Evolutionary conservation across 2,113 vertebrate species (phyloP), one percentile per base, ranked within the genome.

Genomic region (Chascanopsetta lugubris): DNA sequence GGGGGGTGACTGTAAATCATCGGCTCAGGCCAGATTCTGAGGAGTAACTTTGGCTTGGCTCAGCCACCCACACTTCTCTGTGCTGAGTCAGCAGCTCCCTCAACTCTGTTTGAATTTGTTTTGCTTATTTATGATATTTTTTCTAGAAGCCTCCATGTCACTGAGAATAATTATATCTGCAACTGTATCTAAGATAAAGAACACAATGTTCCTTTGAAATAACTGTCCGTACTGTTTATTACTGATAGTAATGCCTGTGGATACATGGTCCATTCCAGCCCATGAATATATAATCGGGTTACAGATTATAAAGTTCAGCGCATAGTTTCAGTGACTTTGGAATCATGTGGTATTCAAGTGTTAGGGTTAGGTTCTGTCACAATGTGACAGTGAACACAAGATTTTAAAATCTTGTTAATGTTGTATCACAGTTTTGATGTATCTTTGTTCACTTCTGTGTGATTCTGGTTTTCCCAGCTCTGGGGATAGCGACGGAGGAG

Each of bases 401-500:
- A n/a, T n/a, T n/a, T n/a, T n/a, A n/a, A n/a, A n/a, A n/a, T n/a
- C n/a, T n/a, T n/a, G n/a, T n/a, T n/a, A 15, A 22, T 47, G 11
- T 4, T 47, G 45, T n/a, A n/a, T n/a, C n/a, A n/a, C n/a, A 38
- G 5, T 38, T 15, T 5, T 15, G 34, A 38, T 26, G 25, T n/a
- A 1, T 26, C 55, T 21, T 22, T 58, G 24, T 25, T 25, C 6
- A 4, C 38, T 49, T 24, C 4, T 21, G 0, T 22, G 8, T 15
- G 17, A 21, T 8, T 17, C 8, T 53, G 27, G 11, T 12, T 43
- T 27, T 29, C 6, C 7, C 80, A 96, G 95, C 85, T 94, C 92
- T 86, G 83, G 26, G 79, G 89, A 93, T 89, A 93, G 95, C 42
- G 79, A 89, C 61, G 83, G 88, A 59, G 93, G 92, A 81, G 94